A percentile compares a stretch with the other conserved stretches of the same genome.
phyloP scores from a whole-genome alignment of 2,888 invertebrate genomes.

The Nematopogon swammerdamellus region DNA sequence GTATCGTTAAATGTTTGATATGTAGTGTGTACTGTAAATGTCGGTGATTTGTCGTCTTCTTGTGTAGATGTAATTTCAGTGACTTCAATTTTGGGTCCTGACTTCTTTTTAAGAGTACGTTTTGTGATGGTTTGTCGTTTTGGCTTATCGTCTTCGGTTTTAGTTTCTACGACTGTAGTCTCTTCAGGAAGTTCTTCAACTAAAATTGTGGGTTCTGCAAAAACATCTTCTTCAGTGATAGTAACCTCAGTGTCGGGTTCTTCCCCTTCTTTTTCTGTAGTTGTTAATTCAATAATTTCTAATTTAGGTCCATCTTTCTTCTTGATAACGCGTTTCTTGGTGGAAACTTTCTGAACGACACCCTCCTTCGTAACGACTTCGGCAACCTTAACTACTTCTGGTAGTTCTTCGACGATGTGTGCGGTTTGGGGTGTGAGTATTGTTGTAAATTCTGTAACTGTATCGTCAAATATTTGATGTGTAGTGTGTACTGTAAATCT shows the following conservation, averaged over 20 bases:
- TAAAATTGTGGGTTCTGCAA: too few species aligned
- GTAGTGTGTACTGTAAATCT: conserved; percentile 14
- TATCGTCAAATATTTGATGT: conserved; percentile 8
- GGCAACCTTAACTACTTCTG: conserved; percentile 13
- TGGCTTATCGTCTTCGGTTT: conserved; percentile 13
- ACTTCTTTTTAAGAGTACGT: too few species aligned
- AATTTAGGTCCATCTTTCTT: conserved; percentile 29
- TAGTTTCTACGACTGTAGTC: conserved; percentile 14
- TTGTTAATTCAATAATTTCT: conserved; percentile 26
- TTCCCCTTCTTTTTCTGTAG: conserved; percentile 19
- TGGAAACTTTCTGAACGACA: neutral
- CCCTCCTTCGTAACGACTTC: conserved; percentile 7
- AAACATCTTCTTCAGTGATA: conserved; percentile 6
- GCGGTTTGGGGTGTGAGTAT: conserved; percentile 13
- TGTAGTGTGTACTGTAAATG: too few species aligned
- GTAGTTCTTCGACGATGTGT: conserved; percentile 12
- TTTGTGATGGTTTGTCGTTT: conserved; percentile 11
- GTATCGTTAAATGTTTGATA: too few species aligned
- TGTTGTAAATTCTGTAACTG: conserved; percentile 11
- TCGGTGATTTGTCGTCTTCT: too few species aligned
- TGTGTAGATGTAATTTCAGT: conserved; percentile 9
- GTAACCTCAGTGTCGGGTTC: conserved; percentile 24
- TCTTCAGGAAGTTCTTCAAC: too few species aligned
- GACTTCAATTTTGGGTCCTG: neutral
- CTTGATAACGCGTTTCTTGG: conserved; percentile 22